phyloP scores from a whole-genome alignment of 2,888 invertebrate species.

The Automeris io region DNA sequence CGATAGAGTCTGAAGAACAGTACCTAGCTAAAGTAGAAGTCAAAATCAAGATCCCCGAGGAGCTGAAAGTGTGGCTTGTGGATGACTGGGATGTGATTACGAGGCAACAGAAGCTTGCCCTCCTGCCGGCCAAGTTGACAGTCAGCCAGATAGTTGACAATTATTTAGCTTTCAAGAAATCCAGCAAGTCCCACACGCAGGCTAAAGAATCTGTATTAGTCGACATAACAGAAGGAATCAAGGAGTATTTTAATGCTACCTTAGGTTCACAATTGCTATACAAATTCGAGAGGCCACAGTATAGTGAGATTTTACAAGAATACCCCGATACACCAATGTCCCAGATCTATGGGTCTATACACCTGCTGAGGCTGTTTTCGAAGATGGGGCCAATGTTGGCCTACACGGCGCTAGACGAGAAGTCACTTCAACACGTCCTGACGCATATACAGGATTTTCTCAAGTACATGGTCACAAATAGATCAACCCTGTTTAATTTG shows the following conservation, averaged over 20 bases:
- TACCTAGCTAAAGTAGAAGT: conserved; percentile 92
- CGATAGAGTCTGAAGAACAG: conserved; percentile 92
- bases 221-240: conserved; percentile 86
- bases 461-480: conserved; percentile 90
- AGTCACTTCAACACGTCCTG: conserved; percentile 88
- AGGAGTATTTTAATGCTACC: conserved; percentile 96
- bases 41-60: conserved; percentile 94
- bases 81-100: conserved; percentile 97
- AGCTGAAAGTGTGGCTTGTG: conserved; percentile 92
- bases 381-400: conserved; percentile 93
- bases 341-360: conserved; percentile 92
- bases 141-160: conserved; percentile 93
- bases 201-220: conserved; percentile 83
- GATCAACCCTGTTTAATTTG: conserved; percentile 86
- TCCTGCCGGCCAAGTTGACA: conserved; percentile 89
- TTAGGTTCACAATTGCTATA: conserved; percentile 94
- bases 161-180: conserved; percentile 87
- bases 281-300: conserved; percentile 95
- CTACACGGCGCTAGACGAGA: conserved; percentile 92
- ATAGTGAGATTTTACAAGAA: conserved; percentile 87
- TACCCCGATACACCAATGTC: conserved; percentile 87
- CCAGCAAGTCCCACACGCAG: conserved; percentile 85
- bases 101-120: conserved; percentile 88
- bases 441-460: conserved; percentile 93
- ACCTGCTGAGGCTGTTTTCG: conserved; percentile 92